Evolutionary conservation across 2,888 invertebrate genomes (phyloP).

Genomic region (Celastrina argiolus): DNA sequence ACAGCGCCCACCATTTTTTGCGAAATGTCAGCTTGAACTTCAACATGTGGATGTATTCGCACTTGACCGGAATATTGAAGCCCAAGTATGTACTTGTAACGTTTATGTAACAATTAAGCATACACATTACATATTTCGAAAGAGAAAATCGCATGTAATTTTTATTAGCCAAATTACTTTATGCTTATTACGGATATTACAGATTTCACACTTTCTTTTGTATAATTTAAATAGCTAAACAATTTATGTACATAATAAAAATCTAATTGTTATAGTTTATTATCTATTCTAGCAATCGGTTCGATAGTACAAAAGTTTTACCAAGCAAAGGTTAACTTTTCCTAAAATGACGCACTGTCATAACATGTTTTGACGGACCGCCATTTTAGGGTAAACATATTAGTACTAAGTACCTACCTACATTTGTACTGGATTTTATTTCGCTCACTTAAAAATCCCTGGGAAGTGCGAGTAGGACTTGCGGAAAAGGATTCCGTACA

Average conservation of each 20-base stretch:
- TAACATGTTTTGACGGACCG: too few species aligned
- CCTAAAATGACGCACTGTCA: too few species aligned
- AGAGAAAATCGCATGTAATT: not conserved
- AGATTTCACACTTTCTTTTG: slow-evolving; percentile 16
- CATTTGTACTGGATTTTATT: too few species aligned
- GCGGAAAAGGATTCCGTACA: too few species aligned
- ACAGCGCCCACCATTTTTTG: not conserved
- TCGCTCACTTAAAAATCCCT: too few species aligned
- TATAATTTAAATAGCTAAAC: not conserved
- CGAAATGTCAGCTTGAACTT: not conserved
- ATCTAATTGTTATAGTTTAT: too few species aligned
- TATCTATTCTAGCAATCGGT: too few species aligned
- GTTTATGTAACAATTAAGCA: not conserved
- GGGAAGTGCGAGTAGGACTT: too few species aligned
- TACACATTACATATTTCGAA: slow-evolving; percentile 8
- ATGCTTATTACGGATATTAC: slow-evolving; percentile 12
- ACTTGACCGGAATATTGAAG: not conserved
- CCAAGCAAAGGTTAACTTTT: too few species aligned
- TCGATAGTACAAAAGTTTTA: too few species aligned
- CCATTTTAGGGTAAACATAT: too few species aligned
- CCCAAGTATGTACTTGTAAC: not conserved
- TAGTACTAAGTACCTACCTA: too few species aligned
- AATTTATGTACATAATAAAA: not conserved
- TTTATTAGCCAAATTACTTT: not conserved
- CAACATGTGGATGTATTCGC: not conserved